These are phyloP conservation scores for Drosophila nebulosa DNA, from an alignment of 1,140 invertebrate species.

Conservation along the genomic window DNA sequence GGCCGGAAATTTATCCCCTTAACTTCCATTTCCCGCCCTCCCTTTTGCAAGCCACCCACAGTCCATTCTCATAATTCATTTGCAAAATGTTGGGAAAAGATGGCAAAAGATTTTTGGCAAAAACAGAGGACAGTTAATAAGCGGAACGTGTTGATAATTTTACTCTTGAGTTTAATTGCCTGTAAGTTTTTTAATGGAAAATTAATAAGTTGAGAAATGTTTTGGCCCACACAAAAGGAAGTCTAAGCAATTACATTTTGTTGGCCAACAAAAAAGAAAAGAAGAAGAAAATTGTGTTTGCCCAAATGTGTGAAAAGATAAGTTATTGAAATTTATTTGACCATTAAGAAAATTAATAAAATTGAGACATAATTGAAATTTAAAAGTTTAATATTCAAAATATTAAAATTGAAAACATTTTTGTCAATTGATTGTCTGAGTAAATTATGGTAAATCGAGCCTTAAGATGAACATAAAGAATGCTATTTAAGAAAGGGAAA, in stretches of 20 bases:
- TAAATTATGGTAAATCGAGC: no score
- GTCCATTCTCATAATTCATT: slow-evolving; percentile 12
- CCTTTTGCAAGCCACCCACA: no score
- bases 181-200: slow-evolving; percentile 61
- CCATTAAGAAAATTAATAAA: neutral
- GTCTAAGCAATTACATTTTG: slow-evolving; percentile 51
- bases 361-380: neutral
- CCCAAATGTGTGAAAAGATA: neutral
- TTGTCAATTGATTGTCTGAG: no score
- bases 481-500: no score
- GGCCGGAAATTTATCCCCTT: neutral
- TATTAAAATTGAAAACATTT: no score
- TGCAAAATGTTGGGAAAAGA: slow-evolving; percentile 40
- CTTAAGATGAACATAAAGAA: no score
- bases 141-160: slow-evolving; percentile 69
- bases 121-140: slow-evolving; percentile 46
- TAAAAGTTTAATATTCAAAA: neutral
- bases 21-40: neutral
- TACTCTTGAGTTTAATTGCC: slow-evolving; percentile 57
- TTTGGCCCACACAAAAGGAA: slow-evolving; percentile 25
- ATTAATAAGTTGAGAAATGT: slow-evolving; percentile 72
- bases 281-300: neutral
- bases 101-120: slow-evolving; percentile 20
- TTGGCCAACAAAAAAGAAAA: slow-evolving; percentile 16
- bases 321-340: neutral